Percentiles rank a stretch among this genome's conserved stretches.
phyloP scores from a whole-genome alignment of 2,113 vertebrate genomes.

The Lamprologus tigripictilis region DNA sequence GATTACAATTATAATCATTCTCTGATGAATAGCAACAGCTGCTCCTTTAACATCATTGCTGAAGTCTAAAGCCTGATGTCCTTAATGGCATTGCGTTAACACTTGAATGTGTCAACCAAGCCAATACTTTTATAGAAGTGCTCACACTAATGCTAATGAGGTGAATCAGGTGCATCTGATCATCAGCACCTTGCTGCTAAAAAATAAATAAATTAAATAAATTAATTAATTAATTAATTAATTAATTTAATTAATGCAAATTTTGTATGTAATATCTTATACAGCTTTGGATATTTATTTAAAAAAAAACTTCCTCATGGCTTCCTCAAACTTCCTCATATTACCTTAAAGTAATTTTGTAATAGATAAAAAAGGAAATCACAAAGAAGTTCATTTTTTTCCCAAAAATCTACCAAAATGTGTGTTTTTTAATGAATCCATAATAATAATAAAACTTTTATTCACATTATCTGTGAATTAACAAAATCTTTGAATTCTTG shows the following conservation, averaged over 20 bases:
- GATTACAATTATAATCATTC: neutral
- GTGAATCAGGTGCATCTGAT: neutral
- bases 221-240: rapidly evolving
- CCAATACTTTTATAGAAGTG: neutral
- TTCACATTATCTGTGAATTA: neutral
- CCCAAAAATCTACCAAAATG: rapidly evolving
- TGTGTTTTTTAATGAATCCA: neutral
- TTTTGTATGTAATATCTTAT: neutral
- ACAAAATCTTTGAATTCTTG: neutral
- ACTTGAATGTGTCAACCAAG: neutral
- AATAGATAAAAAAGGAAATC: neutral
- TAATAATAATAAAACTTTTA: rapidly evolving
- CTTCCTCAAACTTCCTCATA: neutral
- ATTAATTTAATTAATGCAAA: neutral
- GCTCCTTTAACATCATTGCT: neutral
- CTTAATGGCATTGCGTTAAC: neutral
- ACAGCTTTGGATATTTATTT: neutral
- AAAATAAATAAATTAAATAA: neutral
- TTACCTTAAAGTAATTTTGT: neutral
- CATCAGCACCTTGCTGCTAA: neutral
- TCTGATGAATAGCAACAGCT: neutral
- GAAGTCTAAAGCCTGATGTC: neutral
- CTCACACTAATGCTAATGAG: neutral
- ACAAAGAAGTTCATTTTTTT: neutral
- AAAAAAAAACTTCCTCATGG: neutral